Evolutionary conservation across 2,113 vertebrate genomes (phyloP).

Genomic region (Tragelaphus imberbis): DNA sequence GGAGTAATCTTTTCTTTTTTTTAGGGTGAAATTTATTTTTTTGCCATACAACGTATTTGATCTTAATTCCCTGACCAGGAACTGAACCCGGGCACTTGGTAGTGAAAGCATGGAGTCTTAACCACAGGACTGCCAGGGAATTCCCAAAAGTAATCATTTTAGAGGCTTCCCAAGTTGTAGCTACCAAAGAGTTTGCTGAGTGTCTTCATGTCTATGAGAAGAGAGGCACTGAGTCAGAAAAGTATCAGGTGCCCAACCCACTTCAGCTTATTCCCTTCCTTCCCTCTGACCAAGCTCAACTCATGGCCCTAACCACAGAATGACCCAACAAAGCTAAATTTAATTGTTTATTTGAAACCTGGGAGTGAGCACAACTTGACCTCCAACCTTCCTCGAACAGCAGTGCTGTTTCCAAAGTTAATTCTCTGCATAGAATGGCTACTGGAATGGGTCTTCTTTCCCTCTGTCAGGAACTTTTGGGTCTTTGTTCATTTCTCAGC

Average conservation of each 20-base stretch:
- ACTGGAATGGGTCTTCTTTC: neutral
- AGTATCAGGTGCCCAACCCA: neutral
- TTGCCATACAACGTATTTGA: neutral
- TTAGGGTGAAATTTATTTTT: neutral
- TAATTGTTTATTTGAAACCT: neutral
- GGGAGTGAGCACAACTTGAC: neutral
- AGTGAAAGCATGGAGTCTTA: neutral
- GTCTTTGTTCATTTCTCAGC: neutral
- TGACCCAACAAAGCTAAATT: constrained; percentile 24
- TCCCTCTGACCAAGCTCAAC: neutral
- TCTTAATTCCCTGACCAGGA: neutral
- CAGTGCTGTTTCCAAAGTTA: neutral
- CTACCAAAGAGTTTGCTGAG: neutral
- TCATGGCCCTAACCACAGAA: neutral
- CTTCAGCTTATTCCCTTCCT: neutral
- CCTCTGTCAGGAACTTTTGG: neutral
- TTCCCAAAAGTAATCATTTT: neutral
- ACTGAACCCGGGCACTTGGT: neutral
- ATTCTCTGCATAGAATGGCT: neutral
- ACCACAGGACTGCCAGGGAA: neutral
- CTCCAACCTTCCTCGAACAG: neutral
- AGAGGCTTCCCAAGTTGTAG: neutral
- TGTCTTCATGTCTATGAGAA: neutral
- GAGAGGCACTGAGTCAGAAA: neutral
- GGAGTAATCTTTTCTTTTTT: neutral